These are phyloP conservation scores for Drosophila kambysellisi DNA, from an alignment of 2,888 invertebrate genomes.

Conservation along the genomic window DNA sequence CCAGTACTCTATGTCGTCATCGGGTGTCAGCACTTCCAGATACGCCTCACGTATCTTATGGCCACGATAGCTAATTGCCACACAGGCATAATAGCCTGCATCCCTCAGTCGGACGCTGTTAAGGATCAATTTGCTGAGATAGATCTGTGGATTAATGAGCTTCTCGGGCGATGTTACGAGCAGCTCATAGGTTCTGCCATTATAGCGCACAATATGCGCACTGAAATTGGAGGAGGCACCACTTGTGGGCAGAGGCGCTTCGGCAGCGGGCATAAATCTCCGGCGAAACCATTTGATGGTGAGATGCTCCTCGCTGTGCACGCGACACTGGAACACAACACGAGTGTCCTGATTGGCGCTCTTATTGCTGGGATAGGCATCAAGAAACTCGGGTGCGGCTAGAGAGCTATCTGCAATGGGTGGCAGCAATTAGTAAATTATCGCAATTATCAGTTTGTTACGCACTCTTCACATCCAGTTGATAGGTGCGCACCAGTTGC, in stretches of 20 bases:
- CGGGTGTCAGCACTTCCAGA: conserved; percentile 64
- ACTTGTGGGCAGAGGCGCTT: conserved; percentile 14
- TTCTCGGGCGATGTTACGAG: conserved; percentile 80
- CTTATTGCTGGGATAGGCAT: conserved; percentile 80
- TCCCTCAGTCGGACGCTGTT: conserved; percentile 77
- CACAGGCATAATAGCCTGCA: conserved; percentile 83
- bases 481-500: conserved; percentile 83
- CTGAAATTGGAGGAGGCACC: conserved; percentile 69
- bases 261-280: conserved; percentile 26
- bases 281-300: conserved; percentile 84
- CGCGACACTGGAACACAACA: conserved; percentile 83
- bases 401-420: conserved; percentile 71
- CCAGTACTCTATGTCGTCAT: conserved; percentile 74
- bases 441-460: not conserved
- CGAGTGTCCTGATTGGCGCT: conserved; percentile 70
- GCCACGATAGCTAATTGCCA: conserved; percentile 83
- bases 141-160: conserved; percentile 78
- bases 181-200: conserved; percentile 82
- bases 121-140: conserved; percentile 83
- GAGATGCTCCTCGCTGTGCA: conserved; percentile 82
- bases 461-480: conserved; percentile 83
- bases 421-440: not conserved
- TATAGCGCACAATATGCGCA: conserved; percentile 76
- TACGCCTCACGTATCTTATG: conserved; percentile 82
- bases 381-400: conserved; percentile 81